These are phyloP conservation scores for Gryllus longicercus DNA, from an alignment of 2,888 invertebrate genomes.

Conservation along the genomic window DNA sequence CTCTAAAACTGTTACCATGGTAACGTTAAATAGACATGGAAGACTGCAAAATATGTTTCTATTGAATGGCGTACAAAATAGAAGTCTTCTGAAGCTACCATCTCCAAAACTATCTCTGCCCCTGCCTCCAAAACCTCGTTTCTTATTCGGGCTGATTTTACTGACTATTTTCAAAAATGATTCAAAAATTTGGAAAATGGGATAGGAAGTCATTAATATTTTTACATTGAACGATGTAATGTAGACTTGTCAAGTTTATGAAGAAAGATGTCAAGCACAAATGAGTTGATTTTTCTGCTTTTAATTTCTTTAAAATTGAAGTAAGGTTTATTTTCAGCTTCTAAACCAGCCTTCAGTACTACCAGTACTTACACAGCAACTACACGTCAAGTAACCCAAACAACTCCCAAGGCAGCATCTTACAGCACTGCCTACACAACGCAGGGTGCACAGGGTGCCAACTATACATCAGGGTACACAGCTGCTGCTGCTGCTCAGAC, in stretches of 20 bases:
- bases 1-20: too few species aligned
- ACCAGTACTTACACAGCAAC: constrained; percentile 61
- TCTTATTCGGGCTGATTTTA: too few species aligned
- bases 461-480: constrained; percentile 44
- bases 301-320: neutral
- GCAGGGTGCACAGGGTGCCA: constrained; percentile 37
- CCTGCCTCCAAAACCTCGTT: too few species aligned
- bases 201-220: too few species aligned
- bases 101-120: too few species aligned
- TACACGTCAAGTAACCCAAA: constrained; percentile 37
- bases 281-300: neutral
- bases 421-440: constrained; percentile 38
- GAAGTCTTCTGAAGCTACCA: too few species aligned
- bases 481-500: constrained; percentile 50
- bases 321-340: constrained; percentile 44
- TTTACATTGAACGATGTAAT: too few species aligned
- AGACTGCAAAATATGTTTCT: too few species aligned
- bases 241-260: neutral
- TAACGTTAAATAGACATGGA: too few species aligned
- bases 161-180: too few species aligned
- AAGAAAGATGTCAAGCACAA: neutral
- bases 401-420: constrained; percentile 37
- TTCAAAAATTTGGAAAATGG: too few species aligned
- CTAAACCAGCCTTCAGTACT: constrained; percentile 69
- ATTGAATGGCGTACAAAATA: too few species aligned